These are phyloP conservation scores for Phymorhynchus buccinoides DNA, from an alignment of 1,140 invertebrate genomes.

Conservation along the genomic window DNA sequence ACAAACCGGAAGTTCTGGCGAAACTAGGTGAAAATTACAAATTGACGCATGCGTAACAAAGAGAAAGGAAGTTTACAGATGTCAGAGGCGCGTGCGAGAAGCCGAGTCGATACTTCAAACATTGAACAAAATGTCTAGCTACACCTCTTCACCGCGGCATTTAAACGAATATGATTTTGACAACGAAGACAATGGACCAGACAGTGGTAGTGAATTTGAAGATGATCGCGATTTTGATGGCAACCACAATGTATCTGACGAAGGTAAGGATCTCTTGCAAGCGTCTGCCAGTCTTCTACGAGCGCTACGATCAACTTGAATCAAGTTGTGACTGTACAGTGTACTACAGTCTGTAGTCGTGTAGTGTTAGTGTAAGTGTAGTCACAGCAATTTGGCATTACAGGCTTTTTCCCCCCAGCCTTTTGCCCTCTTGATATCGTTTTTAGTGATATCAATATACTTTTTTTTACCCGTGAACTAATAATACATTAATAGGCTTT, in stretches of 20 bases:
- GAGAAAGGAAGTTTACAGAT: slow-evolving; percentile 28
- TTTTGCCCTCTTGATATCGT: too few relatives aligned
- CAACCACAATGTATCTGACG: slow-evolving; percentile 60
- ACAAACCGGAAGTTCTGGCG: too few relatives aligned
- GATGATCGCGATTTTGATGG: slow-evolving; percentile 61
- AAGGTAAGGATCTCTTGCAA: slow-evolving; percentile 58
- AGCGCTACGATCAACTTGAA: too few relatives aligned
- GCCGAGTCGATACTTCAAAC: not conserved
- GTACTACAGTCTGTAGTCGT: too few relatives aligned
- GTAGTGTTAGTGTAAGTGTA: too few relatives aligned
- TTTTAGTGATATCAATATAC: too few relatives aligned
- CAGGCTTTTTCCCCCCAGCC: too few relatives aligned
- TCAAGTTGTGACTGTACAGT: too few relatives aligned
- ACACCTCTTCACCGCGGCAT: slow-evolving; percentile 55
- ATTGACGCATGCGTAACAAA: not conserved
- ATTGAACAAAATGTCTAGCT: slow-evolving; percentile 50
- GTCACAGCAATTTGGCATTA: too few relatives aligned
- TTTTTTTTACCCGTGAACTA: too few relatives aligned
- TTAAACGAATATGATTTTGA: slow-evolving; percentile 62
- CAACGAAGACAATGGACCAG: slow-evolving; percentile 55
- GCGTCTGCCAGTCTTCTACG: too few relatives aligned
- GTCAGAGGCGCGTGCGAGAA: not conserved
- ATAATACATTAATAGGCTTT: too few relatives aligned
- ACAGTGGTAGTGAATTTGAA: slow-evolving; percentile 61
- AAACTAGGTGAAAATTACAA: not conserved